A percentile compares a stretch with the other conserved stretches of the same genome.
These are phyloP conservation scores for Protaetia brevitarsis DNA, from an alignment of 1,140 invertebrate genomes.

Conservation along the genomic window DNA sequence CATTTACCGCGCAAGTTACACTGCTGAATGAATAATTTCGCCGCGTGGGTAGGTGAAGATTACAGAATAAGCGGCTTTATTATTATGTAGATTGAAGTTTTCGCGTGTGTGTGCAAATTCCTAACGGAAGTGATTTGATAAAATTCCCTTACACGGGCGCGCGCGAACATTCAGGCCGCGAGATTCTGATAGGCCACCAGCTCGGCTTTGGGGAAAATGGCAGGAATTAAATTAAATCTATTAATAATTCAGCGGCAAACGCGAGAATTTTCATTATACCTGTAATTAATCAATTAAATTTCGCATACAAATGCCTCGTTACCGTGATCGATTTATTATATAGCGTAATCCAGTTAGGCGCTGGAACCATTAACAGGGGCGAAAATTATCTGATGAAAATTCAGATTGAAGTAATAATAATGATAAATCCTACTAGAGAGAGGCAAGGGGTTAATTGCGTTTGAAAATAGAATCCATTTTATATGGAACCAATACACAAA, in stretches of 20 bases:
- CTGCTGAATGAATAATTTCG: background rate
- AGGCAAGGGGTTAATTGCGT: background rate
- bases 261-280: constrained; percentile 14
- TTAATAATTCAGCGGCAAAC: background rate
- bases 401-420: background rate
- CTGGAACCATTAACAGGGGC: background rate
- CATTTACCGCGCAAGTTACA: background rate
- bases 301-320: constrained; percentile 13
- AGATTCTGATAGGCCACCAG: background rate
- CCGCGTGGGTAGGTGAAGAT: background rate
- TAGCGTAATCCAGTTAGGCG: background rate
- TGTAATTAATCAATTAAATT: constrained; percentile 16
- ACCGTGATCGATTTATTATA: constrained; percentile 11
- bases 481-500: too few relatives aligned
- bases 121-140: background rate
- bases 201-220: background rate
- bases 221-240: background rate
- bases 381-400: background rate
- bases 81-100: constrained; percentile 13
- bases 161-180: background rate
- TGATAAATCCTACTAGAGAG: background rate
- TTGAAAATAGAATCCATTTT: too few relatives aligned
- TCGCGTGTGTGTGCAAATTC: background rate
- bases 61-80: constrained; percentile 4
- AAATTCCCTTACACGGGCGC: background rate